Percentiles rank a stretch among this genome's conserved stretches.
Evolutionary conservation across 2,797 vertebrate species (phyloP).

Genomic region (Sylvilagus floridanus): DNA sequence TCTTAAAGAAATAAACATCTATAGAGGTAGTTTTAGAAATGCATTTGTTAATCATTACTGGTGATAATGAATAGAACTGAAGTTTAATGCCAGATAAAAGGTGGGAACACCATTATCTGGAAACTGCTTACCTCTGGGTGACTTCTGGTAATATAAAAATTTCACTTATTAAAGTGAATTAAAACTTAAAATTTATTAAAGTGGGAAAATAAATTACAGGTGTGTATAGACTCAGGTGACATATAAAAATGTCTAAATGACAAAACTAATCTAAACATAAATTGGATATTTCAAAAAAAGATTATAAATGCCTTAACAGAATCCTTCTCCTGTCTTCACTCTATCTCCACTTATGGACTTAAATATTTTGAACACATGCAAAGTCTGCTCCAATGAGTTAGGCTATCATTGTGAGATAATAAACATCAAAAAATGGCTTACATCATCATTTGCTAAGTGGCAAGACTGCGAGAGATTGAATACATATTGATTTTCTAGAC

Average conservation of each 20-base stretch:
- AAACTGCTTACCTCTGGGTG: conserved; percentile 43
- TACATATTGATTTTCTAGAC: conserved; percentile 19
- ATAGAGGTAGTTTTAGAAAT: conserved; percentile 12
- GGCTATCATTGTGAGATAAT: not conserved
- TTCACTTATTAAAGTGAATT: not conserved
- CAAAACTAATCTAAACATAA: not conserved
- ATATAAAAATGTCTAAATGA: not conserved
- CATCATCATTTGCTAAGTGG: not conserved
- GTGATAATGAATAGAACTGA: conserved; percentile 20
- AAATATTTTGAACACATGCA: not conserved
- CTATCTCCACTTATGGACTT: not conserved
- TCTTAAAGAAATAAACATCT: not conserved
- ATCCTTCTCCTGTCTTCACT: not conserved
- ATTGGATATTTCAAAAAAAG: not conserved
- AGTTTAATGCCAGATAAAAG: not conserved
- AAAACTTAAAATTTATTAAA: no score
- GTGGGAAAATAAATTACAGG: not conserved
- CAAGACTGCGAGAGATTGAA: not conserved
- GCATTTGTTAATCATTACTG: not conserved
- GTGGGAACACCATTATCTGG: not conserved
- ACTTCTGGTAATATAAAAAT: conserved; percentile 48
- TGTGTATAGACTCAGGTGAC: not conserved
- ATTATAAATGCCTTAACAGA: not conserved
- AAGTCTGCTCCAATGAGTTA: conserved; percentile 43
- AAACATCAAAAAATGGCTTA: not conserved